Evolutionary conservation across 2,797 vertebrate genomes (phyloP).

Genomic region (Cryptoprocta ferox): DNA sequence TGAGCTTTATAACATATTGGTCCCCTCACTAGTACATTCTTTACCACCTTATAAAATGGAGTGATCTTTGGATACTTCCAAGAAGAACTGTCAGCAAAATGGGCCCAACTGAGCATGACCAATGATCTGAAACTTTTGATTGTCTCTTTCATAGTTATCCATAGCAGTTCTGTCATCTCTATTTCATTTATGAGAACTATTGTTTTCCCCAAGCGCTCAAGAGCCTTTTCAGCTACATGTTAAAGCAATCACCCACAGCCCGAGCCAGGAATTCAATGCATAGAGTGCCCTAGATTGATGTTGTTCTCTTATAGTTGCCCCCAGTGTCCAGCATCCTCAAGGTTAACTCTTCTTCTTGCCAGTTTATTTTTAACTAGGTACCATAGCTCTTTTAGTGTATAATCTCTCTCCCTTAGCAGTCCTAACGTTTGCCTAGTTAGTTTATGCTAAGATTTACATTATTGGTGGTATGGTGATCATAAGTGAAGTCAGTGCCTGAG

Average conservation of each 20-base stretch:
- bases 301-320: background rate
- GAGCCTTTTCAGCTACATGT: background rate
- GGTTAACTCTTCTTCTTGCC: background rate
- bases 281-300: background rate
- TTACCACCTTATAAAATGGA: background rate
- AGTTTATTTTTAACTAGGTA: background rate
- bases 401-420: background rate
- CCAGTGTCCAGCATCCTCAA: background rate
- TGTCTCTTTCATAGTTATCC: background rate
- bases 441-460: background rate
- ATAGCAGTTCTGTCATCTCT: background rate
- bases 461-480: background rate
- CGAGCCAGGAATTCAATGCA: background rate
- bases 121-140: background rate
- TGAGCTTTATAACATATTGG: background rate
- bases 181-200: background rate
- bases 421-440: background rate
- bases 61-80: no score
- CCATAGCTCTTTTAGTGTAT: background rate
- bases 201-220: background rate
- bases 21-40: background rate
- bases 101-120: rapidly evolving
- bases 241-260: background rate
- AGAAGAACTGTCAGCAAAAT: background rate
- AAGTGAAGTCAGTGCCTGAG: background rate